These are phyloP conservation scores for Euzetes globulus DNA, from an alignment of 2,888 invertebrate genomes.

Conservation along the genomic window DNA sequence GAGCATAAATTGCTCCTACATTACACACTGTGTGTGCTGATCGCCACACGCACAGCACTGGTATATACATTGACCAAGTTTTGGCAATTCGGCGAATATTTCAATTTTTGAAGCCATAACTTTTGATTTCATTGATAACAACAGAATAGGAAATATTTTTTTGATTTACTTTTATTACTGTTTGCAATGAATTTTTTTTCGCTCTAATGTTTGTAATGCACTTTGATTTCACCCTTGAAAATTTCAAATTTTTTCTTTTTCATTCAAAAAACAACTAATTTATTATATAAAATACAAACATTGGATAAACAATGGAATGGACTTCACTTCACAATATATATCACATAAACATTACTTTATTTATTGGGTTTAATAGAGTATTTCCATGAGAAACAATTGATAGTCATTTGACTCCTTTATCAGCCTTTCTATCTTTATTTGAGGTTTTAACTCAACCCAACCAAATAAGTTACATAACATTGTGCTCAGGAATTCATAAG, in stretches of 20 bases:
- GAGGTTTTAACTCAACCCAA: too few relatives aligned
- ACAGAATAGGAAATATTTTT: not conserved
- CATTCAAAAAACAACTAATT: not conserved
- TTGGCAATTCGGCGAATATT: too few relatives aligned
- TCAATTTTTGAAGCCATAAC: not conserved
- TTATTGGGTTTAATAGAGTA: too few relatives aligned
- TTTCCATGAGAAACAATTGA: too few relatives aligned
- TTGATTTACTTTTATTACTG: not conserved
- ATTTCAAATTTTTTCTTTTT: not conserved
- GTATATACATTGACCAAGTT: not conserved
- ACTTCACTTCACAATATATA: too few relatives aligned
- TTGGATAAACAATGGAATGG: not conserved
- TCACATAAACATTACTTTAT: too few relatives aligned
- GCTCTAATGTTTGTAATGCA: not conserved
- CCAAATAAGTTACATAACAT: too few relatives aligned
- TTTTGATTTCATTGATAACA: not conserved
- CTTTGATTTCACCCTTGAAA: slow-evolving; percentile 22
- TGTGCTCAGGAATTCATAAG: too few relatives aligned
- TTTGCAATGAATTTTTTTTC: not conserved
- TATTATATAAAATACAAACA: not conserved
- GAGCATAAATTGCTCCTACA: not conserved
- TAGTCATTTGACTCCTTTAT: too few relatives aligned
- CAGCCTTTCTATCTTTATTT: too few relatives aligned
- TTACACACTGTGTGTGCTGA: not conserved
- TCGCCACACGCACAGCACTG: not conserved